Base-by-base conservation (phyloP, 2,888 invertebrate genomes). In the Tromatobia lineatoria region DNA sequence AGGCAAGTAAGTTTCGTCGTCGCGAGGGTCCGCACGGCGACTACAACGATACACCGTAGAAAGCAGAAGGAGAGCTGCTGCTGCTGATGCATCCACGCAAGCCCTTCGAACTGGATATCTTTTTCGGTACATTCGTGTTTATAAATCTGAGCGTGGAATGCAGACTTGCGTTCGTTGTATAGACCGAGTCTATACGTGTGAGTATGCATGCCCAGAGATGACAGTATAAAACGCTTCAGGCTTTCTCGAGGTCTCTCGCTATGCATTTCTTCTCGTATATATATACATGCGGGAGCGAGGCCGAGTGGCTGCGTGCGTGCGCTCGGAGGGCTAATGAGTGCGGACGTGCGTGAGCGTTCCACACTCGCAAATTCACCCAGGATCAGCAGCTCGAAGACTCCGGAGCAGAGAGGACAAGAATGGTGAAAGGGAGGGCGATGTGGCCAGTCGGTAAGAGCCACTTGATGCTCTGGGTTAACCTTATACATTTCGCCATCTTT, bases 71-170 rank as follows among this genome's bases (percentile, higher is more conserved):
- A 73, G 73, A 67, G 73, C 45, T 38, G 54, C 69, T 45, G 8
- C 13, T 15, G 57, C 7, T 11, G 23, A 45, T 15, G 47, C 69
- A n/a, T 57, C 76, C 67, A 23, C 47, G 50, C 47, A 70, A 38
- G 47, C 79, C 83, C 80, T 75, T 70, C 81, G 78, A 81, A 84
- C 84, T 84, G 84, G 82, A 85, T 82, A 85, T 85, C 84, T 85
- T 82, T 85, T 85, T 85, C 84, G 84, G 84, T 82, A 85, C 84
- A 85, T 85, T 82, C 84, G 84, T 85, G 82, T 85, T 85, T 85
- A 82, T 85, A 85, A 85, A 85, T 85, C 79, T 85, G 81, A 79
- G 78, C 84, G 84, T 85, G 84, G 84, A 85, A 85, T 85, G 84
- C 84, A 85, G 84, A 85, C 84, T 81, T 45, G 80, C 54, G 75